A percentile compares a stretch with the other conserved stretches of the same genome.
phyloP scores from a whole-genome alignment of 1,140 invertebrate genomes.

The Rhopalosiphum padi region DNA sequence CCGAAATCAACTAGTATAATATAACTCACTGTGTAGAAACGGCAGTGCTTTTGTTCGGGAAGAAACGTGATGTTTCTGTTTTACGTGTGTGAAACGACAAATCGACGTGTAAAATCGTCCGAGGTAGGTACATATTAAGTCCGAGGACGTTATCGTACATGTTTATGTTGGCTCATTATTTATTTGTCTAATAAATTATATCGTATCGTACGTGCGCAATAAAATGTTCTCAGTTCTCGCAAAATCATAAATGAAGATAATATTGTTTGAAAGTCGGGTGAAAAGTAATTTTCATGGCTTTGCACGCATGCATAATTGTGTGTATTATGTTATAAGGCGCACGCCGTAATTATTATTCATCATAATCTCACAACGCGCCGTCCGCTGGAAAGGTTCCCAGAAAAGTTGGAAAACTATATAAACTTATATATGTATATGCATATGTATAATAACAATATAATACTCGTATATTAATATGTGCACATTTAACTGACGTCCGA shows the following conservation, averaged over 20 bases:
- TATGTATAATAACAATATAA: not conserved
- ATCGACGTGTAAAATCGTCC: slow-evolving; percentile 11
- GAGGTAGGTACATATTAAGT: not conserved
- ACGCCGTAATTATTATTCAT: not conserved
- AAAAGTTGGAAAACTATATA: not conserved
- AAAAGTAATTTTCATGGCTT: not conserved
- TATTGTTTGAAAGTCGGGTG: slow-evolving; percentile 11
- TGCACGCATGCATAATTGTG: not conserved
- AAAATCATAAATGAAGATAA: slow-evolving; percentile 6
- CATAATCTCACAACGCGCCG: not conserved
- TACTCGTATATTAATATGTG: no score
- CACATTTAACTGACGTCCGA: not conserved
- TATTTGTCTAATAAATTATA: slow-evolving; percentile 31
- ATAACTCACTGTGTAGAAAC: not conserved
- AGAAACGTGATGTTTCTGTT: not conserved
- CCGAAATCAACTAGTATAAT: not conserved
- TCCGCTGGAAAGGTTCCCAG: not conserved
- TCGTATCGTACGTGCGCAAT: not conserved
- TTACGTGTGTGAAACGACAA: not conserved
- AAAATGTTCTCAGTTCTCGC: slow-evolving; percentile 9
- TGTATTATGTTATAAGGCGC: not conserved
- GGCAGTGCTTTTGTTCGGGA: not conserved
- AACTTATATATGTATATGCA: not conserved
- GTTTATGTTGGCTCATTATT: slow-evolving; percentile 15
- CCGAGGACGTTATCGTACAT: not conserved